Percentiles rank a stretch among this genome's conserved stretches.
phyloP scores from a whole-genome alignment of 2,797 vertebrate species.

The Etheostoma perlongum region DNA sequence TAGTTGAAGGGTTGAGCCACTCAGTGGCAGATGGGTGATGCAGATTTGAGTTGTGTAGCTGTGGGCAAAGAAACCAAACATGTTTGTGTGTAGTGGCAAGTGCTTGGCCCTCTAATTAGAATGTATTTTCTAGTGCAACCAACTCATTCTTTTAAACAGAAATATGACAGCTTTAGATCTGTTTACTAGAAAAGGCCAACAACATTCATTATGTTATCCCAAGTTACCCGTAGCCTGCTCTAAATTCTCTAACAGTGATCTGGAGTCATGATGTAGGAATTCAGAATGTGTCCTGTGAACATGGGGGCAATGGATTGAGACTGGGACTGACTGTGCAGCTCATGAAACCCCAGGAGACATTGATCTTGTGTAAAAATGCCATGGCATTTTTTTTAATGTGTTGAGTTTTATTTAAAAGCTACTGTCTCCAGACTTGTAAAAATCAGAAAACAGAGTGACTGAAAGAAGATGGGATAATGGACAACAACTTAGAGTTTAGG shows the following conservation, averaged over 20 bases:
- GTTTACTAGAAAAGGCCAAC: neutral
- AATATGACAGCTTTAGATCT: neutral
- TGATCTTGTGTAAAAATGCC: slow-evolving; percentile 45
- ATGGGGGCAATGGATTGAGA: neutral
- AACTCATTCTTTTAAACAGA: slow-evolving; percentile 24
- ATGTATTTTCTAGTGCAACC: neutral
- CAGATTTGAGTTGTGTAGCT: slow-evolving; percentile 56
- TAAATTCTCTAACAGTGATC: neutral
- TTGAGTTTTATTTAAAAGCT: too few species aligned
- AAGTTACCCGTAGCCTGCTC: neutral
- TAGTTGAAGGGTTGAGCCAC: slow-evolving; percentile 49
- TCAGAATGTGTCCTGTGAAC: slow-evolving; percentile 16
- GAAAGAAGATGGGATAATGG: too few species aligned
- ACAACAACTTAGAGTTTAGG: too few species aligned
- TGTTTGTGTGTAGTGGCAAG: slow-evolving; percentile 29
- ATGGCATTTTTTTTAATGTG: neutral
- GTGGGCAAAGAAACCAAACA: slow-evolving; percentile 28
- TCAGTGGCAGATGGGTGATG: slow-evolving; percentile 63
- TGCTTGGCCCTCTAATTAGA: neutral
- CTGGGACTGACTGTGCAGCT: slow-evolving; percentile 28
- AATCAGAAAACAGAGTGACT: too few species aligned
- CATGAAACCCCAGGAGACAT: slow-evolving; percentile 27
- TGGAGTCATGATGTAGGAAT: slow-evolving; percentile 20
- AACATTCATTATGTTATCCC: neutral
- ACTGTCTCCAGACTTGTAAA: too few species aligned